Evolutionary conservation across 2,113 vertebrate genomes (phyloP).

Genomic region (Macaca mulatta): DNA sequence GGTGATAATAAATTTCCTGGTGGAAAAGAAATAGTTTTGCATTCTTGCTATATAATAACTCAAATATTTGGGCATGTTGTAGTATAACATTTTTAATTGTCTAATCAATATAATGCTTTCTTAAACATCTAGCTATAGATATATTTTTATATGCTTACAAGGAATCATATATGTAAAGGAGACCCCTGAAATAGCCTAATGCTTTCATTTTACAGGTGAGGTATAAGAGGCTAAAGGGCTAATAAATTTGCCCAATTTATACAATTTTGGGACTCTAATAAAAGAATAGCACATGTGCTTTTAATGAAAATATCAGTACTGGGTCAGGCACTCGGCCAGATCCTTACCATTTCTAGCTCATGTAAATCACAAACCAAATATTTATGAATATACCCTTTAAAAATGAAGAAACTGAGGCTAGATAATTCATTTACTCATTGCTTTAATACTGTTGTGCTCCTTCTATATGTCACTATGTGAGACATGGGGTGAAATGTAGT

Average conservation of each 20-base stretch:
- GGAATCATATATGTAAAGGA: background rate
- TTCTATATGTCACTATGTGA: background rate
- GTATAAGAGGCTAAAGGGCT: background rate
- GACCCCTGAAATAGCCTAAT: background rate
- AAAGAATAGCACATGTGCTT: background rate
- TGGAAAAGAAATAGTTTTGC: conserved; percentile 45
- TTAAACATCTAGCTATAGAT: background rate
- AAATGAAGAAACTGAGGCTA: background rate
- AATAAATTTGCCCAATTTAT: background rate
- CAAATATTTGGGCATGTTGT: conserved; percentile 36
- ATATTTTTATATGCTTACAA: background rate
- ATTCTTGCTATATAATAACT: conserved; percentile 25
- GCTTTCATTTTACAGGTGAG: background rate
- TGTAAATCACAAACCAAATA: background rate
- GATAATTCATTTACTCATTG: background rate
- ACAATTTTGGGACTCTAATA: background rate
- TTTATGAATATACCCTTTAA: background rate
- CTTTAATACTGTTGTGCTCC: background rate
- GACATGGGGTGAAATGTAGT: background rate
- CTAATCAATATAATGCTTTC: background rate
- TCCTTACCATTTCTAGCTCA: background rate
- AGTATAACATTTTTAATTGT: conserved; percentile 31
- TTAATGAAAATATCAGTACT: background rate
- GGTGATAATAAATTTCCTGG: conserved; percentile 37
- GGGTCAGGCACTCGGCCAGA: background rate